phyloP scores from a whole-genome alignment of 1,140 invertebrate species.

The Manduca sexta region DNA sequence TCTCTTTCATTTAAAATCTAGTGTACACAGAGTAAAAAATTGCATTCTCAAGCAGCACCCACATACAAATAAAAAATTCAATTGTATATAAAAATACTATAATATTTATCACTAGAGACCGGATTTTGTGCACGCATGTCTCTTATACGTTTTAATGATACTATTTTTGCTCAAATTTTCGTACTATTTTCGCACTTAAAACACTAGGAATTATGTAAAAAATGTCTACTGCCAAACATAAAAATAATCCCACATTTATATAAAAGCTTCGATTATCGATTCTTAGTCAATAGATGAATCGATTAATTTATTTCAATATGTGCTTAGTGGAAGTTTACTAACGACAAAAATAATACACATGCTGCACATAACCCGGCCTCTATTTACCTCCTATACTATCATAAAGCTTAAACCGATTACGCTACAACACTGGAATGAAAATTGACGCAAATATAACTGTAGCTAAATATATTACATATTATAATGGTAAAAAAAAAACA shows the following conservation, averaged over 20 bases:
- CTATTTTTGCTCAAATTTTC: too few species aligned
- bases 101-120: conserved; percentile 37
- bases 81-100: conserved; percentile 52
- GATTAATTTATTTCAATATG: too few species aligned
- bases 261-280: too few species aligned
- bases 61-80: conserved; percentile 50
- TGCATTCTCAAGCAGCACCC: conserved; percentile 54
- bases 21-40: conserved; percentile 27
- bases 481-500: conserved; percentile 26
- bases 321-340: too few species aligned
- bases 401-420: conserved; percentile 63
- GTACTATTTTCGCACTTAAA: too few species aligned
- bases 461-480: neutral
- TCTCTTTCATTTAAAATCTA: conserved; percentile 23
- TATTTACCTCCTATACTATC: conserved; percentile 23
- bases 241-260: too few species aligned
- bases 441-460: conserved; percentile 43
- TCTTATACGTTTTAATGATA: too few species aligned
- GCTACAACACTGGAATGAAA: conserved; percentile 66
- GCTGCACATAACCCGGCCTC: too few species aligned
- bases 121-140: conserved; percentile 1
- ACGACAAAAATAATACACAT: too few species aligned
- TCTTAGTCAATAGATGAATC: too few species aligned
- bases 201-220: too few species aligned
- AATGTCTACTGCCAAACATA: too few species aligned